Evolutionary conservation across 2,888 invertebrate species (phyloP).

Genomic region (Petrolisthes cinctipes): DNA sequence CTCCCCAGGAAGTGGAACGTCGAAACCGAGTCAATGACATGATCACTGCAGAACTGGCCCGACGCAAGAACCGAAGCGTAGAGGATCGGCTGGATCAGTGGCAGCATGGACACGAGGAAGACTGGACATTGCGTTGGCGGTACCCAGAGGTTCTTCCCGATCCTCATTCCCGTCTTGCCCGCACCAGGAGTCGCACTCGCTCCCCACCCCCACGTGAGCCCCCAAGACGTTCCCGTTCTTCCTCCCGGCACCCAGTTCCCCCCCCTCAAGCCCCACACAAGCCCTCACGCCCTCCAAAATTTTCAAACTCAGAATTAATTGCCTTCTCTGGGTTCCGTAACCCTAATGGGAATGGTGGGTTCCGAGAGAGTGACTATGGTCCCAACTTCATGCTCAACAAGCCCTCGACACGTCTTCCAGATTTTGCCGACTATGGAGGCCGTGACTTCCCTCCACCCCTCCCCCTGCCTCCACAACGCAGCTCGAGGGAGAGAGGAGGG

Average conservation of each 20-base stretch:
- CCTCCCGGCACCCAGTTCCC: conserved; percentile 27
- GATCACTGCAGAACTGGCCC: conserved; percentile 61
- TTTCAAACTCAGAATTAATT: conserved; percentile 50
- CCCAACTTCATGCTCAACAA: conserved; percentile 64
- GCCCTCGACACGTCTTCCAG: conserved; percentile 45
- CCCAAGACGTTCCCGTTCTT: conserved; percentile 42
- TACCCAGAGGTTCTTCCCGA: conserved; percentile 47
- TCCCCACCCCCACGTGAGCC: conserved; percentile 45
- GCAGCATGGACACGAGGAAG: conserved; percentile 48
- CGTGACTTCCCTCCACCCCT: conserved; percentile 45
- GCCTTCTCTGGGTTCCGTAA: conserved; percentile 64
- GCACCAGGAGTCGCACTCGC: conserved; percentile 35
- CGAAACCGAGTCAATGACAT: conserved; percentile 61
- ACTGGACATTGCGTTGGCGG: conserved; percentile 56
- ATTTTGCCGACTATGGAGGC: conserved; percentile 54
- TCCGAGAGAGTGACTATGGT: conserved; percentile 63
- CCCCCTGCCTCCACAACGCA: conserved; percentile 39
- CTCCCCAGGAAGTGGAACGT: conserved; percentile 59
- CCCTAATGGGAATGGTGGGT: conserved; percentile 44
- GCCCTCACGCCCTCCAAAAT: conserved; percentile 32
- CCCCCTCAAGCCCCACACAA: conserved; percentile 27
- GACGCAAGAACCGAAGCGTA: conserved; percentile 61
- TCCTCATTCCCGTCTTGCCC: conserved; percentile 26
- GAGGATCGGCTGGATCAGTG: conserved; percentile 64
- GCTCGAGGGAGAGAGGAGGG: conserved; percentile 39